A percentile compares a stretch with the other conserved stretches of the same genome.
Evolutionary conservation across 2,113 vertebrate species (phyloP).

Genomic region (Burhinus oedicnemus): DNA sequence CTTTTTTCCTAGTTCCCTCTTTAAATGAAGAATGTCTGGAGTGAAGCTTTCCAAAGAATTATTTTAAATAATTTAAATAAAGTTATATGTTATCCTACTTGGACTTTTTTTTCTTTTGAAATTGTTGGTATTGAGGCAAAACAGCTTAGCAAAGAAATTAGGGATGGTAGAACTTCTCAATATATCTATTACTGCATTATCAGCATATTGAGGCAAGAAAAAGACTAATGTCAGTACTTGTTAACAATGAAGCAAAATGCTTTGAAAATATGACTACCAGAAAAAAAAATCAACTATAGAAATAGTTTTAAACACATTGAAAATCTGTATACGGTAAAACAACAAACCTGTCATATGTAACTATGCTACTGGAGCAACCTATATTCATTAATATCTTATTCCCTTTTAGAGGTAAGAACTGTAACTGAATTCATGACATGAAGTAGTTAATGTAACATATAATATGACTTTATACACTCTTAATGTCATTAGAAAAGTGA

Average conservation of each 20-base stretch:
- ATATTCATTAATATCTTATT: background rate
- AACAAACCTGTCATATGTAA: background rate
- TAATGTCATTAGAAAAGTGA: background rate
- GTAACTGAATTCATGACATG: background rate
- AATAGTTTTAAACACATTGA: background rate
- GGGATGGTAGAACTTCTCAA: background rate
- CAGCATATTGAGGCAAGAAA: background rate
- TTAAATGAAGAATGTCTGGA: slow-evolving; percentile 49
- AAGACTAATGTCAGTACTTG: background rate
- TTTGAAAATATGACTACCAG: background rate
- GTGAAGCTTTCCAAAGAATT: slow-evolving; percentile 29
- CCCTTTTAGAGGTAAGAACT: background rate
- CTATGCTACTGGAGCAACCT: background rate
- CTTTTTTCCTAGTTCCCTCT: background rate
- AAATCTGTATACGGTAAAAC: background rate
- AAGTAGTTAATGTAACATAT: background rate
- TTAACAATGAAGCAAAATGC: background rate
- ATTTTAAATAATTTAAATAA: slow-evolving; percentile 11
- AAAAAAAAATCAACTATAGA: background rate
- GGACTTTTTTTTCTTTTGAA: background rate
- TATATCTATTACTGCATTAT: background rate
- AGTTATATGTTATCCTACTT: background rate
- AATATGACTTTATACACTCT: background rate
- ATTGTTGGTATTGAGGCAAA: background rate
- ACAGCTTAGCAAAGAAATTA: background rate